Conservation (phyloP, 2,113 vertebrate genomes). For the Eubucco bourcierii region DNA sequence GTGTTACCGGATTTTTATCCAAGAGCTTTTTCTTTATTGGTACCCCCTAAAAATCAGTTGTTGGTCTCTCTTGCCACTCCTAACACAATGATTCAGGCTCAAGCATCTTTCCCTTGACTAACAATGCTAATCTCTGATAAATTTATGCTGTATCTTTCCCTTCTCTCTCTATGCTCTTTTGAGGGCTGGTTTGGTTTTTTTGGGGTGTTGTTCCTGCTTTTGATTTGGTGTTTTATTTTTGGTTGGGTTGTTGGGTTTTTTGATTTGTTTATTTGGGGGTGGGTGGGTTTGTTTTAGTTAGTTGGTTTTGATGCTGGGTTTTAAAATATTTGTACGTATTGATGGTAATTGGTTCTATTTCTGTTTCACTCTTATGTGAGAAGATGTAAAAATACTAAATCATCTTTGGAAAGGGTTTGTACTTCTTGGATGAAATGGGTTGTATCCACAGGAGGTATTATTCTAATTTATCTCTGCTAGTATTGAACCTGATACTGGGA, state of each 20-base stretch:
- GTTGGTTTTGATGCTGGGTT: neutral
- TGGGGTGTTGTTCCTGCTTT: neutral
- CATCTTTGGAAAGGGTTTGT: neutral
- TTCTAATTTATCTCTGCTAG: neutral
- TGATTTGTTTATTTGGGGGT: no score
- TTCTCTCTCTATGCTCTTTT: neutral
- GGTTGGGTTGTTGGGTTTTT: neutral
- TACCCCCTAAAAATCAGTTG: neutral
- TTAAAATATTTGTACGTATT: neutral
- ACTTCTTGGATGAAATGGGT: neutral
- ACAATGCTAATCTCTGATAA: neutral
- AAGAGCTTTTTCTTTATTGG: neutral
- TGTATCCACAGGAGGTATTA: neutral
- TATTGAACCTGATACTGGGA: neutral
- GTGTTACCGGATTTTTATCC: neutral
- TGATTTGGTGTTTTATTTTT: neutral
- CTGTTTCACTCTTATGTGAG: neutral
- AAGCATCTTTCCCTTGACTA: neutral
- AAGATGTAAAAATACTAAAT: neutral
- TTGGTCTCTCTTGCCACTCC: neutral
- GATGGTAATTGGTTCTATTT: neutral
- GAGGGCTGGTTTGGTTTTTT: neutral
- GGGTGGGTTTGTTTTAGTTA: neutral
- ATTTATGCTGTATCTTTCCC: neutral
- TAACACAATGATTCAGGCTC: neutral